These are phyloP conservation scores for Nemurella pictetii DNA, from an alignment of 2,888 invertebrate genomes.

Conservation along the genomic window DNA sequence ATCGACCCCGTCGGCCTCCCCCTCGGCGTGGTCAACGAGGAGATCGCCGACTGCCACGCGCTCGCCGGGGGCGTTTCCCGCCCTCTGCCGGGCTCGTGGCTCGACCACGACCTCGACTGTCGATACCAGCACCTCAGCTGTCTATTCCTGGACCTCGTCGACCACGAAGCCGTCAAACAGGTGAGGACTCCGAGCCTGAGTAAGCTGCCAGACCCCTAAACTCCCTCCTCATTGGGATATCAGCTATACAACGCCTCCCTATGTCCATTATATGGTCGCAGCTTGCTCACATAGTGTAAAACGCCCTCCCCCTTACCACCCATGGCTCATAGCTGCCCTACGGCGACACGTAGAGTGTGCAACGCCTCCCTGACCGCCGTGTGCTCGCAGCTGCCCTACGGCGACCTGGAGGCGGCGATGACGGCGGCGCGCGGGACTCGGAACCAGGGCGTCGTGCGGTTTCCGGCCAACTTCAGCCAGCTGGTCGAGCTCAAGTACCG, in stretches of 20 bases:
- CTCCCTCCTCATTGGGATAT: too few relatives aligned
- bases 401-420: slow-evolving; percentile 25
- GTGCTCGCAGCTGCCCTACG: slow-evolving; percentile 23
- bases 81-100: neutral
- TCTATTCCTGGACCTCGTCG: slow-evolving; percentile 29
- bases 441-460: slow-evolving; percentile 31
- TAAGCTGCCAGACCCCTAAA: neutral
- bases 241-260: too few relatives aligned
- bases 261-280: too few relatives aligned
- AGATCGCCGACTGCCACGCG: slow-evolving; percentile 42
- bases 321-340: too few relatives aligned
- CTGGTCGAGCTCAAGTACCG: slow-evolving; percentile 17
- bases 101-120: neutral
- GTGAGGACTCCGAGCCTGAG: too few relatives aligned
- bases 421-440: slow-evolving; percentile 9
- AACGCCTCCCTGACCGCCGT: neutral
- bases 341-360: neutral
- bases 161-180: slow-evolving; percentile 21
- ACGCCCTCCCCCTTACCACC: too few relatives aligned
- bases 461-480: slow-evolving; percentile 37
- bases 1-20: slow-evolving; percentile 48
- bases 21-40: slow-evolving; percentile 52
- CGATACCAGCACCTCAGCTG: slow-evolving; percentile 32
- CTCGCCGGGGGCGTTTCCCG: neutral
- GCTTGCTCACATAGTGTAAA: too few relatives aligned